Percentiles rank a stretch among this genome's conserved stretches.
These are phyloP conservation scores for Lasioglossum marginatum DNA, from an alignment of 2,888 invertebrate genomes.

Conservation along the genomic window DNA sequence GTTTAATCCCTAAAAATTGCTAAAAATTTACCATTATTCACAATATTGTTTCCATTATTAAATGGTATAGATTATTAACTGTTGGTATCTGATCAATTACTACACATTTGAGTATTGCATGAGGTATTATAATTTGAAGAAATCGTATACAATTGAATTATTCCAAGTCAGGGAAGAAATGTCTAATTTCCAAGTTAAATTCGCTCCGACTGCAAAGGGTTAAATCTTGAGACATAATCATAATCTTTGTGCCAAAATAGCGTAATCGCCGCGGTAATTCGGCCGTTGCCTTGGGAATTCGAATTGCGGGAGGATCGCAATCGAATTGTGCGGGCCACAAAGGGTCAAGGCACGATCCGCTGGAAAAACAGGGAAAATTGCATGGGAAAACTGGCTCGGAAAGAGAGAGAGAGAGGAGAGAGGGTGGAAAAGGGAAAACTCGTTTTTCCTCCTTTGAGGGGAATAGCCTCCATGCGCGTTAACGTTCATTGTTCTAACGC, in stretches of 20 bases:
- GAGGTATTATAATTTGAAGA: too few species aligned
- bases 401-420: not conserved
- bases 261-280: not conserved
- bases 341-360: not conserved
- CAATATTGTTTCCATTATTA: too few species aligned
- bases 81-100: too few species aligned
- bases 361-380: slow-evolving; percentile 2
- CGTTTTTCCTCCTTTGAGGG: slow-evolving; percentile 45
- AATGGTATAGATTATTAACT: too few species aligned
- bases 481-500: slow-evolving; percentile 43
- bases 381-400: not conserved
- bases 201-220: too few species aligned
- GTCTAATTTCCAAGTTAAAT: too few species aligned
- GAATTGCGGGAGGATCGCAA: slow-evolving; percentile 1
- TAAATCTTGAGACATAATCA: too few species aligned
- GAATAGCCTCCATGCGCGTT: slow-evolving; percentile 54
- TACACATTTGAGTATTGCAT: too few species aligned
- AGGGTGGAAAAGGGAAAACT: slow-evolving; percentile 23
- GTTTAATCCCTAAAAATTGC: too few species aligned
- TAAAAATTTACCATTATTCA: too few species aligned
- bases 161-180: too few species aligned
- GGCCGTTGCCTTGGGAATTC: not conserved
- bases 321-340: not conserved
- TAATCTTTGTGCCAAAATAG: not conserved
- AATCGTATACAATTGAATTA: too few species aligned